Percentiles rank a stretch among this genome's conserved stretches.
Conservation (phyloP, 1,140 invertebrate species). For the Steinernema feltiae region DNA sequence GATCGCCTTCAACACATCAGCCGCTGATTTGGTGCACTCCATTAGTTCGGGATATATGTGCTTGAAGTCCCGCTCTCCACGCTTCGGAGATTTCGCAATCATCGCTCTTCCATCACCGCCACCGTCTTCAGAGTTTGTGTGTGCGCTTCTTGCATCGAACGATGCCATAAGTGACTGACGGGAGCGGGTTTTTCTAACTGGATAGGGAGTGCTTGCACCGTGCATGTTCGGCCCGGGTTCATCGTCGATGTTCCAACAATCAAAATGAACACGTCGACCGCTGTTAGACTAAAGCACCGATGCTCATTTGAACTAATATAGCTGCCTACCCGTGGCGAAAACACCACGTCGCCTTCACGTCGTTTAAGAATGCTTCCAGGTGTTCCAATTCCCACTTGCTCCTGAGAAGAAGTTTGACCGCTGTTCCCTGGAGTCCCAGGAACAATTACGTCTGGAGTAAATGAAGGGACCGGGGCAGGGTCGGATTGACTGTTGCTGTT, state of each 20-base stretch:
- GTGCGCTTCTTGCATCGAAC: neutral
- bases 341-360: neutral
- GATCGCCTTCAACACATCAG: neutral
- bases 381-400: no score
- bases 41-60: neutral
- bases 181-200: neutral
- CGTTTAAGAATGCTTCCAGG: constrained; percentile 3
- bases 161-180: neutral
- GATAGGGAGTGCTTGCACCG: neutral
- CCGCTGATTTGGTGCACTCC: neutral
- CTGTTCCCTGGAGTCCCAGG: neutral
- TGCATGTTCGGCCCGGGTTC: neutral
- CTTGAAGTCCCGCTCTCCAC: neutral
- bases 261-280: neutral
- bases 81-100: no score
- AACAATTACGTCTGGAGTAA: neutral
- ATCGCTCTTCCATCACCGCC: no score
- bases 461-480: no score
- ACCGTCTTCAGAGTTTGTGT: neutral
- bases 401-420: neutral
- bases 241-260: neutral
- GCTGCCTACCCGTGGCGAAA: neutral
- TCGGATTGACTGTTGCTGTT: no score
- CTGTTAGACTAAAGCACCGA: neutral
- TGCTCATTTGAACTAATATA: neutral